Percentiles rank a stretch among this genome's conserved stretches.
Evolutionary conservation across 2,888 invertebrate genomes (phyloP).

Genomic region (Conops quadrifasciatus): DNA sequence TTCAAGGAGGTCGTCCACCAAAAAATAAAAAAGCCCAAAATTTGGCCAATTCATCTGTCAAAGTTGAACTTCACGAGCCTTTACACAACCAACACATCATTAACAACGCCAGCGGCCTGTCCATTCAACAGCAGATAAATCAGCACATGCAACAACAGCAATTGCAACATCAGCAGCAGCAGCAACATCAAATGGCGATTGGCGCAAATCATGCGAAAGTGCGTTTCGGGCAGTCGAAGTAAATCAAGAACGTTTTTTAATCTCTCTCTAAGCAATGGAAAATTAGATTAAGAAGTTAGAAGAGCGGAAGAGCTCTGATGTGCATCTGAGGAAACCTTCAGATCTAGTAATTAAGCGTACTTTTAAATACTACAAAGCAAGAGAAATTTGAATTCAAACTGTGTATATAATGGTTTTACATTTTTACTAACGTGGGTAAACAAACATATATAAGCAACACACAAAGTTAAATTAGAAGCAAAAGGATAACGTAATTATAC

Average conservation of each 20-base stretch:
- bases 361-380: slow-evolving; percentile 36
- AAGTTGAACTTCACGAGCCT: slow-evolving; percentile 61
- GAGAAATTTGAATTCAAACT: slow-evolving; percentile 47
- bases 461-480: slow-evolving; percentile 8
- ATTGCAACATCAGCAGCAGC: slow-evolving; percentile 48
- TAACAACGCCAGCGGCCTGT: slow-evolving; percentile 60
- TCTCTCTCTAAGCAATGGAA: slow-evolving; percentile 37
- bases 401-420: slow-evolving; percentile 52
- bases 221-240: slow-evolving; percentile 63
- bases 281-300: slow-evolving; percentile 40
- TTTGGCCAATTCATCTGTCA: slow-evolving; percentile 56
- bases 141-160: slow-evolving; percentile 59
- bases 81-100: slow-evolving; percentile 60
- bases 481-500: slow-evolving; percentile 9
- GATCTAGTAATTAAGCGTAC: slow-evolving; percentile 24
- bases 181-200: slow-evolving; percentile 50
- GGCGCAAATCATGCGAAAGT: slow-evolving; percentile 59
- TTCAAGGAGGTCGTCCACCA: slow-evolving; percentile 61
- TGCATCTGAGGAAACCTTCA: slow-evolving; percentile 23
- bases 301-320: slow-evolving; percentile 37
- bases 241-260: slow-evolving; percentile 30
- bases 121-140: slow-evolving; percentile 61
- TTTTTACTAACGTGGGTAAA: slow-evolving; percentile 48
- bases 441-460: slow-evolving; percentile 40
- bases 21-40: slow-evolving; percentile 59